Base-by-base conservation (phyloP, 2,797 vertebrate genomes). In the Vespertilio murinus region DNA sequence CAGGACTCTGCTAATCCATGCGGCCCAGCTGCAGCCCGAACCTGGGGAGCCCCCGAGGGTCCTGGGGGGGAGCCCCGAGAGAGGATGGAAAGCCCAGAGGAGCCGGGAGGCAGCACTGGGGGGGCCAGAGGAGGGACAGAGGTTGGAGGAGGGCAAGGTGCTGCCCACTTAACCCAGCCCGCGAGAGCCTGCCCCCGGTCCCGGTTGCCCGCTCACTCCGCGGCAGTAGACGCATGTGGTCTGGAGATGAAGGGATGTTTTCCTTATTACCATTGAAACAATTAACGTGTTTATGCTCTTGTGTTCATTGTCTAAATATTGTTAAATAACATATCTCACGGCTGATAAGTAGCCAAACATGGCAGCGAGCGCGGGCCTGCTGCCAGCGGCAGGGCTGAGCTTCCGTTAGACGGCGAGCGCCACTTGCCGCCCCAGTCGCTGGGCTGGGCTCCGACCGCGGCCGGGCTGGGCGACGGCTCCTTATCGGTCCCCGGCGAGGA, bases 271-370 rank as follows among this genome's bases (percentile, higher is more conserved):
- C 75, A 61, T 17, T 20, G 42, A 96, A 92, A 88, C 73, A 93
- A 95, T 94, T 93, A 93, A 65, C 67, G 59, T 88, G 96, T 86
- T 96, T 92, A 49, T 69, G 49, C 92, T 90, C 52, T 85, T 40
- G 69, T 78, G 23, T 54, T 88, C 90, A 40, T 92, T 89, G 90
- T 95, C 75, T 94, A 96, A 95, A 96, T 90, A 96, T 71, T 87
- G 71, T 81, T 93, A 91, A 94, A 92, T 96, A 75, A 95, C 91
- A 67, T 3, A 47, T 93, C 74, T 92, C 85, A 75, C 86, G 92
- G 93, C 95, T 95, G 90, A 93, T 88, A 94, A 95, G 88, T 91
- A 65, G 78, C 78, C 74, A 83, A 89, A 88, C 45, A 49, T 87
- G 49, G 73, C 85, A 67, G 82, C 42, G 90, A 91, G 88, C 69